phyloP scores from a whole-genome alignment of 1,140 invertebrate species.

The Paralvinella palmiformis region DNA sequence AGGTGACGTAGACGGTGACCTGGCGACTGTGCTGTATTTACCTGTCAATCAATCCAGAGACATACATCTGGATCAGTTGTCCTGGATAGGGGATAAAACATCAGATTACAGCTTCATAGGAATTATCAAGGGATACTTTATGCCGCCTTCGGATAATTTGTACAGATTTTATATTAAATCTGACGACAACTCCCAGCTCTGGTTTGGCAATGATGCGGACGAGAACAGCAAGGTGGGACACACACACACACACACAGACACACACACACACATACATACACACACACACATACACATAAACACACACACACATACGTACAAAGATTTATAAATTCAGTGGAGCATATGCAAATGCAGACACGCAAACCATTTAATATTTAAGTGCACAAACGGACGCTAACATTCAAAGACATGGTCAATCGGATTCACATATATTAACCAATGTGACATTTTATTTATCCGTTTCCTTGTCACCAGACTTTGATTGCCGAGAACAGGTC shows the following conservation, averaged over 20 bases:
- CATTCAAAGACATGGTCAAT: too few species aligned
- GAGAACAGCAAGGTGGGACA: neutral
- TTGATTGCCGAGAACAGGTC: too few species aligned
- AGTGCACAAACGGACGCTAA: too few species aligned
- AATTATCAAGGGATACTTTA: neutral
- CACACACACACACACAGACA: neutral
- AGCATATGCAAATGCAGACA: neutral
- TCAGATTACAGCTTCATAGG: neutral
- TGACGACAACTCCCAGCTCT: slow-evolving; percentile 8
- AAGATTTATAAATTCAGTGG: neutral
- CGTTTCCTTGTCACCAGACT: too few species aligned
- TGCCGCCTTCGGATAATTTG: neutral
- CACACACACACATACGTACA: neutral
- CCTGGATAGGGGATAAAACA: neutral
- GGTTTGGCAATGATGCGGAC: neutral
- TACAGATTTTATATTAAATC: neutral
- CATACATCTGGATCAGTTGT: neutral
- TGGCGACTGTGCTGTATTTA: neutral
- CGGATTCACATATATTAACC: too few species aligned
- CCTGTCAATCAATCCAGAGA: neutral
- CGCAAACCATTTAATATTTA: neutral
- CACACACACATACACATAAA: neutral
- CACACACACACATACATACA: neutral
- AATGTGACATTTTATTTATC: too few species aligned
- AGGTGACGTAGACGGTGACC: neutral